Conservation (phyloP, 2,888 invertebrate species). For the Bombylius discolor region DNA sequence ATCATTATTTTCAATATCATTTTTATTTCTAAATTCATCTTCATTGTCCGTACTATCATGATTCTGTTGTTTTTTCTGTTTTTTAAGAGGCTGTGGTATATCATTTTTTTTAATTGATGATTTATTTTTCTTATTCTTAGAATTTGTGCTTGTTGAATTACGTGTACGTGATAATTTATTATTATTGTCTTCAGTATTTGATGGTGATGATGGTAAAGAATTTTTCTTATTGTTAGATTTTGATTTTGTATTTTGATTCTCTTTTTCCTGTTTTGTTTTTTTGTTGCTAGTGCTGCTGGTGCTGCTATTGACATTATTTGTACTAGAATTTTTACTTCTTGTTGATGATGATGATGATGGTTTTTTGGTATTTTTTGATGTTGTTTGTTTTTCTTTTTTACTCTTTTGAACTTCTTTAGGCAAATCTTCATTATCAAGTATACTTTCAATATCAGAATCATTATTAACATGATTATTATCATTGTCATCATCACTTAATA, state of each 20-base stretch:
- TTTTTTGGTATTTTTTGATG: constrained; percentile 5
- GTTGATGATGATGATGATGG: neutral
- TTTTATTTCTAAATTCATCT: neutral
- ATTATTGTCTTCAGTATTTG: neutral
- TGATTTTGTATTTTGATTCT: constrained; percentile 36
- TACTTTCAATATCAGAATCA: neutral
- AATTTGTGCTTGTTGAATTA: neutral
- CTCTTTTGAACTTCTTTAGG: neutral
- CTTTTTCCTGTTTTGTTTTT: constrained; percentile 39
- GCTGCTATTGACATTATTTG: neutral
- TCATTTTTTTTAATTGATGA: constrained; percentile 34
- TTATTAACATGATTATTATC: constrained; percentile 9
- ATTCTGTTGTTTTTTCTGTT: constrained; percentile 14
- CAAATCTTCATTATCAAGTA: neutral
- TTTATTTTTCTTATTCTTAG: neutral
- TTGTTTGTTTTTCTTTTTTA: constrained; percentile 3
- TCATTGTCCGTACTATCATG: neutral
- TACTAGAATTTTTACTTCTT: neutral
- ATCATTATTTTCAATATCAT: neutral
- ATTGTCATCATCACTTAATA: constrained; percentile 13
- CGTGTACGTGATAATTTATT: too few species aligned
- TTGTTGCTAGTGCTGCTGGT: constrained; percentile 22
- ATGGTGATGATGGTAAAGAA: too few species aligned
- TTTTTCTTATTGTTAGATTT: neutral
- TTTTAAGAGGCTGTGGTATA: constrained; percentile 17